These are phyloP conservation scores for Parauchenoglanis punctatus DNA, from an alignment of 2,797 vertebrate species.

Conservation along the genomic window DNA sequence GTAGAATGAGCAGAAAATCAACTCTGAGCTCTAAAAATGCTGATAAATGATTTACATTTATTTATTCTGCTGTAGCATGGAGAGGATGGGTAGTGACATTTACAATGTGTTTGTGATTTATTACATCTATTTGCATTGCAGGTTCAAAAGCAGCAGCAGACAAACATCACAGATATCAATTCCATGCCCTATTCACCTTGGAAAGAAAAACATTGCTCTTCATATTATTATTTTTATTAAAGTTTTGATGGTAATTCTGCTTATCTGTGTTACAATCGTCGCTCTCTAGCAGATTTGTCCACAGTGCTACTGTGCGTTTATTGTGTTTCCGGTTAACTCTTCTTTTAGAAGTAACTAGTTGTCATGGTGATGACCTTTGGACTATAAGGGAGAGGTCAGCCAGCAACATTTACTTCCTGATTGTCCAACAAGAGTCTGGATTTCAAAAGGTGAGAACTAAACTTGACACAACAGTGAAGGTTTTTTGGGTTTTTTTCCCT, in stretches of 20 bases:
- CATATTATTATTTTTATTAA: not conserved
- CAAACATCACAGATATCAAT: not conserved
- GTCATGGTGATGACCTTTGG: slow-evolving; percentile 53
- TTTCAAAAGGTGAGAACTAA: slow-evolving; percentile 28
- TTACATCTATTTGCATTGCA: not conserved
- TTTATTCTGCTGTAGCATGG: not conserved
- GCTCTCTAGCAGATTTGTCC: not conserved
- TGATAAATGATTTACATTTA: too few species aligned
- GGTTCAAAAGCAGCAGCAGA: not conserved
- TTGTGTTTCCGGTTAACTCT: not conserved
- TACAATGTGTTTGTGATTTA: not conserved
- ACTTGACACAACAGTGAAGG: not conserved
- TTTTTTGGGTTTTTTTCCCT: not conserved
- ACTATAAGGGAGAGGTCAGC: slow-evolving; percentile 45
- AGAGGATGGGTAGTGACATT: not conserved
- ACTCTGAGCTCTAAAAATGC: not conserved
- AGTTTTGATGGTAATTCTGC: not conserved
- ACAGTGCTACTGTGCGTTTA: not conserved
- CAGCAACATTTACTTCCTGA: slow-evolving; percentile 43
- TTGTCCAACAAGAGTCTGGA: not conserved
- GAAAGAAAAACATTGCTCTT: not conserved
- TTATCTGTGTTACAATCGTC: not conserved
- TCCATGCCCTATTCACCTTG: not conserved
- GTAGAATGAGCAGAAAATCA: not conserved
- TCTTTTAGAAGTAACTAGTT: slow-evolving; percentile 28